Base-by-base conservation (phyloP, 1,140 invertebrate species). In the Heterodera schachtii region DNA sequence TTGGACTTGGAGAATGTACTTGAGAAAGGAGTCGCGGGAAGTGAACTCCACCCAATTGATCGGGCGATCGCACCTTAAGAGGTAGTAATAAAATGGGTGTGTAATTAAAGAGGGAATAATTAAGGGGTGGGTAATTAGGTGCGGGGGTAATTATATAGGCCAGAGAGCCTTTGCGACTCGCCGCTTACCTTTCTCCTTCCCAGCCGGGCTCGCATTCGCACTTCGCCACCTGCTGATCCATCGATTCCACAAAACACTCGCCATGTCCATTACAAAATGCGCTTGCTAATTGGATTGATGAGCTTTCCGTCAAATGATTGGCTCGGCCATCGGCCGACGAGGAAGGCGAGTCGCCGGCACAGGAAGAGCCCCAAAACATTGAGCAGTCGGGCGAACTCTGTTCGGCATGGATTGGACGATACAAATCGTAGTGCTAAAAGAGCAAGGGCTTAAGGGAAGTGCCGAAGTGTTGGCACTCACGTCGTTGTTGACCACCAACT, bases 341-440 rank as follows among this genome's bases (percentile, higher is more conserved):
- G 19, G 43, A 79, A 64, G 57, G 2, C 57, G 16, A 64, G 75
- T 81, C 79, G 46, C 73, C 81, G 31, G 86, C 83, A 80, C 87
- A 88, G 9, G 82, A 83, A 64, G 75, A 43, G 44, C 85, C 88
- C 84, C 85, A 89, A 41, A 86, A 77, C 41, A 43, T 69, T 13
- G 74, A 43, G 74, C 87, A 88, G 31, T 86, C 88, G 11, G 60
- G 77, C 9, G 79, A 81, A 4, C 85, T 86, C 7, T 89, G 83
- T 49, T 85, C 80, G 11, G 49, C 77, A 46, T 82, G 76, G 1
- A 84, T 82, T 0, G 87, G 87, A 0, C 76, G 82, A 8, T 79
- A 84, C 80, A 89, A 73, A 76, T 89, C 89, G 77, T 90, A 90
- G 41, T 86, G 86, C 85, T 86, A 75, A 84, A 86, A 79, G 49